Evolutionary conservation across 2,888 invertebrate genomes (phyloP), one percentile per base, ranked within the genome.

Genomic region (Miltochrista miniata): DNA sequence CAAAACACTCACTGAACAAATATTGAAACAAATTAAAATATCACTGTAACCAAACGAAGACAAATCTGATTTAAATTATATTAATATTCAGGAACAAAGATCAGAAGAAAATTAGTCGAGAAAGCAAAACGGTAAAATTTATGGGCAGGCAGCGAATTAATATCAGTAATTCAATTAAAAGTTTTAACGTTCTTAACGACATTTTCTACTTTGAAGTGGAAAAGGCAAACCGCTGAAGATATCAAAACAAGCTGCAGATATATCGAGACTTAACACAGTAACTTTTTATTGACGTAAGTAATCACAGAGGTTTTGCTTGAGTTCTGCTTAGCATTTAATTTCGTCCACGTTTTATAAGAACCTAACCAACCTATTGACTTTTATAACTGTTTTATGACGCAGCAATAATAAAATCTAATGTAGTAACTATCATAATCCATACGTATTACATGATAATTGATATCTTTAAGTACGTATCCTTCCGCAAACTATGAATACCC

Each of bases 131-230:
- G 29, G 5, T 35, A 13, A 12, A 40, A 48, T 36, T 47, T 40
- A 49, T 39, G 39, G 8, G 18, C 13, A 38, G 15, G n/a, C 7
- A 45, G 35, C 35, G 38, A 47, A 54, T 53, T 53, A 54, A 48
- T 47, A 51, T 50, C 36, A 33, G n/a, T 59, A 46, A 51, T 49
- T 47, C 38, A 57, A 57, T 53, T 43, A 54, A 51, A 57, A 52
- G 36, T 56, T 63, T 39, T 36, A n/a, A 38, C 37, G 34, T 46
- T 48, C 30, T 15, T 1, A 7, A 8, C 31, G 30, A 13, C 34
- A 47, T 37, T 8, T 24, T 46, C 9, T 10, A 29, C 24, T 34
- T 43, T 24, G 8, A 34, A 41, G 14, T n/a, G n/a, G n/a, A n/a
- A n/a, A 24, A 10, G 18, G 18, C 18, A 35, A 34, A 12, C 10